Percentiles rank a stretch among this genome's conserved stretches.
phyloP scores from a whole-genome alignment of 2,888 invertebrate species.

The Andrena praecox region DNA sequence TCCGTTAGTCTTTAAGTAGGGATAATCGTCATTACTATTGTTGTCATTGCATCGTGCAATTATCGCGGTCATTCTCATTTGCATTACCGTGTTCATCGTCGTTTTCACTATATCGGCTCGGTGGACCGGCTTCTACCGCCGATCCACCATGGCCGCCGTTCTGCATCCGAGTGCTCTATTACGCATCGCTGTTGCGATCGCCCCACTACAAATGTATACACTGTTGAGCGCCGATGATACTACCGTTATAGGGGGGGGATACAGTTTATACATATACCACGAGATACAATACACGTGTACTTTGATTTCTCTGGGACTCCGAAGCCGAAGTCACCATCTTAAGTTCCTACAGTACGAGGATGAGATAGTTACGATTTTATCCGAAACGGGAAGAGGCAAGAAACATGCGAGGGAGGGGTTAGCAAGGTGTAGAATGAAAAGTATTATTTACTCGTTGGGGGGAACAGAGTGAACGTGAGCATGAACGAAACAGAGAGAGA shows the following conservation, averaged over 20 bases:
- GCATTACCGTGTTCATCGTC: slow-evolving; percentile 4
- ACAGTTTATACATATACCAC: slow-evolving; percentile 21
- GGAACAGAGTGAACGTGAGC: slow-evolving; percentile 9
- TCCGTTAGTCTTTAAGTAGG: slow-evolving; percentile 50
- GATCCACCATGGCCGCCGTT: not conserved
- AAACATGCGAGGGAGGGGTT: not conserved
- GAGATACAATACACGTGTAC: slow-evolving; percentile 43
- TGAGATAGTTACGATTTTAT: slow-evolving; percentile 74
- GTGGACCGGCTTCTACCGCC: slow-evolving; percentile 17
- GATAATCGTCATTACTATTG: slow-evolving; percentile 57
- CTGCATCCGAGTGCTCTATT: slow-evolving; percentile 27
- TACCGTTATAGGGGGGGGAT: slow-evolving; percentile 44
- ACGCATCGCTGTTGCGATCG: slow-evolving; percentile 31
- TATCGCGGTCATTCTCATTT: slow-evolving; percentile 34
- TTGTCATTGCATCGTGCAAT: slow-evolving; percentile 39
- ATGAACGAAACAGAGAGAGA: slow-evolving; percentile 18
- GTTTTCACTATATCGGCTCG: slow-evolving; percentile 20
- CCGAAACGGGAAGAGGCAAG: slow-evolving; percentile 55
- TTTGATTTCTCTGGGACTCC: slow-evolving; percentile 77
- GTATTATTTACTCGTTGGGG: slow-evolving; percentile 74
- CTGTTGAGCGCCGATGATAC: slow-evolving; percentile 38
- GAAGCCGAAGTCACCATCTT: slow-evolving; percentile 79
- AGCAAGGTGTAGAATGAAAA: slow-evolving; percentile 41
- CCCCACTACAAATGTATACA: slow-evolving; percentile 32
- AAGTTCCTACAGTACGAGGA: slow-evolving; percentile 82